Conservation (phyloP, 2,888 invertebrate species). For the Rhorus exstirpatorius region DNA sequence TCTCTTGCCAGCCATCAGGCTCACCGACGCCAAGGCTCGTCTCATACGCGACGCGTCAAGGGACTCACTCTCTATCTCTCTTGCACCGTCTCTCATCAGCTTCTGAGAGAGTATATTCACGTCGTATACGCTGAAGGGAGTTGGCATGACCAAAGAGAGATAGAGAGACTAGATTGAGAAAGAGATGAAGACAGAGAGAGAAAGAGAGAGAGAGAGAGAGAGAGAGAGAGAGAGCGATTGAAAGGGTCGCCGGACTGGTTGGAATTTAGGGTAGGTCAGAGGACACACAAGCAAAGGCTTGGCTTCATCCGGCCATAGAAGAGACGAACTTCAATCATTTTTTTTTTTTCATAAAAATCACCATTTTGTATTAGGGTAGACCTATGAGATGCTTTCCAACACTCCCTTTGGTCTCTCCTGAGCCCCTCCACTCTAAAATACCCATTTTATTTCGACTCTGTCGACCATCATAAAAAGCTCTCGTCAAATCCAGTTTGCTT, state of each 20-base stretch:
- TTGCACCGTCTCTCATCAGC: background rate
- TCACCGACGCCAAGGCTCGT: constrained; percentile 60
- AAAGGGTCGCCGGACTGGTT: constrained; percentile 69
- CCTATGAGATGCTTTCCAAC: constrained; percentile 9
- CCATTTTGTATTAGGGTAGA: constrained; percentile 56
- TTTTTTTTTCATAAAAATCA: constrained; percentile 59
- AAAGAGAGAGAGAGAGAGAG: constrained; percentile 16
- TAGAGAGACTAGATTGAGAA: constrained; percentile 16
- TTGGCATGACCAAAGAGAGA: constrained; percentile 51
- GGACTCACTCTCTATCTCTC: constrained; percentile 21
- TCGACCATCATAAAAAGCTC: constrained; percentile 46
- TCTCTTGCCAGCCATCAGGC: constrained; percentile 55
- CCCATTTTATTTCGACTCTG: constrained; percentile 52
- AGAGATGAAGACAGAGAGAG: constrained; percentile 43
- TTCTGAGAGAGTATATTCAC: constrained; percentile 38
- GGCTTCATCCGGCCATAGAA: constrained; percentile 10
- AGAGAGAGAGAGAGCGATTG: constrained; percentile 30
- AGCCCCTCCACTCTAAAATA: constrained; percentile 20
- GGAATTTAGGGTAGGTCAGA: constrained; percentile 82
- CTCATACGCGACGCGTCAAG: constrained; percentile 43
- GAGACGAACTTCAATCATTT: constrained; percentile 34
- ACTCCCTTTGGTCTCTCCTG: constrained; percentile 22
- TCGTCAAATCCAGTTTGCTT: constrained; percentile 44
- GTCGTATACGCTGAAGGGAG: constrained; percentile 61
- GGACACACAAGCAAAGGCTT: constrained; percentile 48